Evolutionary conservation across 2,797 vertebrate genomes (phyloP).

Genomic region (Mormyrus proboscirostris): DNA sequence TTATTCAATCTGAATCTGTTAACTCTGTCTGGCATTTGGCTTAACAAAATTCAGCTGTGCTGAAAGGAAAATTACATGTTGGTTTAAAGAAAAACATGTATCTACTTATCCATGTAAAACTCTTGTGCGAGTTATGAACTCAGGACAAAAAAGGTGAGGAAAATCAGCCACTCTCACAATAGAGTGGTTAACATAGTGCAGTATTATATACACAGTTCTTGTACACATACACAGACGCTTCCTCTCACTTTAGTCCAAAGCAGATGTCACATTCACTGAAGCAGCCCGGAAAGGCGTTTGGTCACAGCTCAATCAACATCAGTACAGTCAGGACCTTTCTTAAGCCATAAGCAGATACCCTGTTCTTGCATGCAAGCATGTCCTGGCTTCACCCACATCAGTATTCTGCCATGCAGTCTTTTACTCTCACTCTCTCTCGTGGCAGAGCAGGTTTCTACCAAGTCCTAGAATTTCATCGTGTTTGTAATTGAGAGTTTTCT

Average conservation of each 20-base stretch:
- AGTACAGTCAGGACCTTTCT: neutral
- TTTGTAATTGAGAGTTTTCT: neutral
- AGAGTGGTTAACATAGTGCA: neutral
- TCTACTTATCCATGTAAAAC: neutral
- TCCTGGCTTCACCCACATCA: neutral
- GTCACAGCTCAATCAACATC: neutral
- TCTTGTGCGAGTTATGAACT: neutral
- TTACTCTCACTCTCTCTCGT: neutral
- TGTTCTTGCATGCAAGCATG: neutral
- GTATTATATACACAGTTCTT: neutral
- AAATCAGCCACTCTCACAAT: neutral
- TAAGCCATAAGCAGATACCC: neutral
- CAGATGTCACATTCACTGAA: neutral
- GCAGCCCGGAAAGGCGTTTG: neutral
- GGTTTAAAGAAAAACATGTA: neutral
- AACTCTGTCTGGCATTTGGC: neutral
- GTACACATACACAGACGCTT: neutral
- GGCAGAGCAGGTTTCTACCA: neutral
- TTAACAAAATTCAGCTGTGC: neutral
- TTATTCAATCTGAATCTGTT: neutral
- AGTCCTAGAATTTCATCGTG: constrained; percentile 1
- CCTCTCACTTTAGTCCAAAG: neutral
- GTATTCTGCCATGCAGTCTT: neutral
- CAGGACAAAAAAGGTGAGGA: neutral
- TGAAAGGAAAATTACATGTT: neutral